phyloP scores from a whole-genome alignment of 2,888 invertebrate genomes.

The Aethes cnicana region DNA sequence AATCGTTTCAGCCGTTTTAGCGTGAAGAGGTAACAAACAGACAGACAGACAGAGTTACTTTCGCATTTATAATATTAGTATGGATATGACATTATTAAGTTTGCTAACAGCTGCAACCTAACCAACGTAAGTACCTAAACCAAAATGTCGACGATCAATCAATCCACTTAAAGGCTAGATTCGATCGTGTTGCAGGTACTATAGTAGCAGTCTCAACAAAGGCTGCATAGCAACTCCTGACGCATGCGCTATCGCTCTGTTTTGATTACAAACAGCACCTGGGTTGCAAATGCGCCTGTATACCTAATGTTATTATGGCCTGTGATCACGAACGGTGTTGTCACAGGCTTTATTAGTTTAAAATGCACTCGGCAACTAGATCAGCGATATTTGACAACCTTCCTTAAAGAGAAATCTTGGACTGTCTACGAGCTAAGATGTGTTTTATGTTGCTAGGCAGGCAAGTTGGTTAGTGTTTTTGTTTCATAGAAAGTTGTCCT shows the following conservation, averaged over 20 bases:
- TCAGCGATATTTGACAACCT: not conserved
- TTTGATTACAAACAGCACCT: conserved; percentile 63
- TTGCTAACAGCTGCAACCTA: too few species aligned
- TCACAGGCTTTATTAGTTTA: conserved; percentile 38
- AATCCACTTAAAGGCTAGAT: too few species aligned
- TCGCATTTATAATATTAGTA: too few species aligned
- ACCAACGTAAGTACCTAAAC: too few species aligned
- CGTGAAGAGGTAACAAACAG: too few species aligned
- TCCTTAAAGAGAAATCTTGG: conserved; percentile 9
- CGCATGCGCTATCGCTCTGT: conserved; percentile 46
- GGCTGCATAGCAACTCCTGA: conserved; percentile 28
- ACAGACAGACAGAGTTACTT: too few species aligned
- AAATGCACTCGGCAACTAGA: not conserved
- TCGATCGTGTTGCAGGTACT: too few species aligned
- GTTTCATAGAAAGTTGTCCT: too few species aligned
- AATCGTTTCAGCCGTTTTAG: too few species aligned
- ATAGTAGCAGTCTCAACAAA: not conserved
- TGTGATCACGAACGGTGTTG: conserved; percentile 55
- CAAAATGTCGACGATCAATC: too few species aligned
- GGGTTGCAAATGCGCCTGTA: conserved; percentile 55
- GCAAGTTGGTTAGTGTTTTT: conserved; percentile 4
- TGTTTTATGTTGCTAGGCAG: not conserved
- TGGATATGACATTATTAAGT: too few species aligned
- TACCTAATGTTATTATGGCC: conserved; percentile 37
- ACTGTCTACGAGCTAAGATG: not conserved